These are phyloP conservation scores for Solen grandis DNA, from an alignment of 1,140 invertebrate species.

Conservation along the genomic window DNA sequence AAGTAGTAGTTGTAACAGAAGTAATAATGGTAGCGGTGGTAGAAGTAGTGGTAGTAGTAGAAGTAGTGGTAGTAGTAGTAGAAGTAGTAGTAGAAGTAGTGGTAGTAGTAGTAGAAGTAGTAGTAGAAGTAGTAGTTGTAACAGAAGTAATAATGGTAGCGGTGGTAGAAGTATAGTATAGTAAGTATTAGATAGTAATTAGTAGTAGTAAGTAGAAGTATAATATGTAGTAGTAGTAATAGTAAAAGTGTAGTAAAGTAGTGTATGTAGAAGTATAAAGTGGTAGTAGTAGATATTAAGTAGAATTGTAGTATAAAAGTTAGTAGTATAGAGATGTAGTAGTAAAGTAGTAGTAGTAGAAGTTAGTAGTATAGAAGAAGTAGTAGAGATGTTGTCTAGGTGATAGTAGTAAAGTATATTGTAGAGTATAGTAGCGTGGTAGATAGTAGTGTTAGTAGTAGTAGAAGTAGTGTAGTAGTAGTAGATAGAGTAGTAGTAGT, in stretches of 20 bases:
- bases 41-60: slow-evolving; percentile 8
- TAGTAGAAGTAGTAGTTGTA: slow-evolving; percentile 10
- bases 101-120: not conserved
- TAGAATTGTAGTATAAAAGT: not conserved
- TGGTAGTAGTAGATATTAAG: not conserved
- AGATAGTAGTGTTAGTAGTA: slow-evolving; percentile 36
- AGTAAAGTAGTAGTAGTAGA: not conserved
- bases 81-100: not conserved
- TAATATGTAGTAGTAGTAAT: not conserved
- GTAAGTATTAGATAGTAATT: not conserved
- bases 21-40: not conserved
- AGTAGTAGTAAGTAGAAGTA: slow-evolving; percentile 8
- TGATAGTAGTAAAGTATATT: not conserved
- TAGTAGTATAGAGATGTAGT: not conserved
- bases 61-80: not conserved
- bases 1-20: slow-evolving; percentile 1
- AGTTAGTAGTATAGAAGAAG: not conserved
- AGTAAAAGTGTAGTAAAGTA: not conserved
- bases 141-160: not conserved
- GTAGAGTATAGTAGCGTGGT: not conserved
- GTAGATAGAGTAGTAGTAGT: slow-evolving; percentile 23
- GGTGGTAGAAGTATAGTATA: not conserved
- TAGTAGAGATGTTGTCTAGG: slow-evolving; percentile 1
- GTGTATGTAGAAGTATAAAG: not conserved
- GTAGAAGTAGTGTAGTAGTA: slow-evolving; percentile 28